Evolutionary conservation across 2,797 vertebrate genomes (phyloP).

Genomic region (Nyctalus aviator): DNA sequence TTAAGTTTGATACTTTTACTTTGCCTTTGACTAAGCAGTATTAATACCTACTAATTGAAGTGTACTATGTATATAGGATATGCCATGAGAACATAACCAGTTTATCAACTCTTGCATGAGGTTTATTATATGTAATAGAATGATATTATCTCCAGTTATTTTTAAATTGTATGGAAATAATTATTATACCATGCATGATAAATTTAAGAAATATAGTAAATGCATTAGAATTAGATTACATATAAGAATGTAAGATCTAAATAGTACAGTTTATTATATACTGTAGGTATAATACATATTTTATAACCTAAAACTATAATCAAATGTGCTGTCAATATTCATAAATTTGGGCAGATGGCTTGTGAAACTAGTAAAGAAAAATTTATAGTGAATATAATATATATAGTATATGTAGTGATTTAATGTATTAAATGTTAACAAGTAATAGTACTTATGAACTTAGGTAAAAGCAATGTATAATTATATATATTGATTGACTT

Average conservation of each 20-base stretch:
- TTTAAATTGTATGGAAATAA: conserved; percentile 42
- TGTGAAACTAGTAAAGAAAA: conserved; percentile 50
- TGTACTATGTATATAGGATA: background rate
- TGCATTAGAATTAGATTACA: conserved; percentile 24
- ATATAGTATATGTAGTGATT: background rate
- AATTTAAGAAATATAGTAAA: conserved; percentile 10
- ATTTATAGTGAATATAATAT: conserved; percentile 5
- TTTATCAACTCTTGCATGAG: conserved; percentile 45
- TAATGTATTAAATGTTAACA: conserved; percentile 57
- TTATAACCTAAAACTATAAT: conserved; percentile 39
- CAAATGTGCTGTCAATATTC: background rate
- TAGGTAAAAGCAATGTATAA: conserved; percentile 37
- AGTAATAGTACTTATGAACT: background rate
- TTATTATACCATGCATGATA: background rate
- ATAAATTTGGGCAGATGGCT: conserved; percentile 26
- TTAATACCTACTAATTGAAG: conserved; percentile 27
- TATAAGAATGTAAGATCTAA: conserved; percentile 46
- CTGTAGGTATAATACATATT: conserved; percentile 19
- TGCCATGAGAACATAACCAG: conserved; percentile 1
- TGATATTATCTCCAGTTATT: conserved; percentile 28
- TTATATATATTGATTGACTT: background rate
- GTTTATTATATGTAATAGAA: conserved; percentile 55
- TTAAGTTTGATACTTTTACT: conserved; percentile 26
- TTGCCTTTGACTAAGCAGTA: conserved; percentile 49
- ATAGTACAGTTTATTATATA: background rate